Evolutionary conservation across 1,140 invertebrate genomes (phyloP).

Genomic region (Lethocerus indicus): DNA sequence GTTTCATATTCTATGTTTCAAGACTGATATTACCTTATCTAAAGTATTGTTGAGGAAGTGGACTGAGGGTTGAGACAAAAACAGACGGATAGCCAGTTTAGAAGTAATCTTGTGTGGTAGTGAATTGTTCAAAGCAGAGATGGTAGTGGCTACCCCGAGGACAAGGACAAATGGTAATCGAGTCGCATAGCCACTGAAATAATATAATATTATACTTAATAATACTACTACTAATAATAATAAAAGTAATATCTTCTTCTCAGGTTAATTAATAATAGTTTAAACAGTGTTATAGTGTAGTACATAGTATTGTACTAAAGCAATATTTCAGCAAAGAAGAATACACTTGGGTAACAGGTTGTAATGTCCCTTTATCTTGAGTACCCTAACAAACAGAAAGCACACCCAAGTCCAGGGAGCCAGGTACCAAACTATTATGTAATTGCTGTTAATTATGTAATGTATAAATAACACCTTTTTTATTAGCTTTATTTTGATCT

Average conservation of each 20-base stretch:
- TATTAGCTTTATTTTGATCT: no score
- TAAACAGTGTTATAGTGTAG: no score
- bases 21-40: constrained; percentile 23
- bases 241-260: neutral
- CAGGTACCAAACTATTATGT: no score
- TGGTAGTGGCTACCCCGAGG: constrained; percentile 70
- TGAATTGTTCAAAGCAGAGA: constrained; percentile 56
- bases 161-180: constrained; percentile 60
- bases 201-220: constrained; percentile 15
- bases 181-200: constrained; percentile 44
- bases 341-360: neutral
- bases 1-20: constrained; percentile 4
- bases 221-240: neutral
- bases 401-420: no score
- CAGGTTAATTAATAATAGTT: neutral
- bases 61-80: constrained; percentile 29
- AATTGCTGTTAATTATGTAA: no score
- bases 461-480: no score
- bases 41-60: constrained; percentile 29
- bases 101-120: constrained; percentile 68
- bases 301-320: neutral
- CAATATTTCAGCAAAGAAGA: neutral
- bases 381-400: no score
- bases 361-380: no score
- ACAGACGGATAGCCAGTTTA: constrained; percentile 49